Evolutionary conservation across 2,113 vertebrate species (phyloP), one percentile per base, ranked within the genome.

Genomic region (Agapornis roseicollis): DNA sequence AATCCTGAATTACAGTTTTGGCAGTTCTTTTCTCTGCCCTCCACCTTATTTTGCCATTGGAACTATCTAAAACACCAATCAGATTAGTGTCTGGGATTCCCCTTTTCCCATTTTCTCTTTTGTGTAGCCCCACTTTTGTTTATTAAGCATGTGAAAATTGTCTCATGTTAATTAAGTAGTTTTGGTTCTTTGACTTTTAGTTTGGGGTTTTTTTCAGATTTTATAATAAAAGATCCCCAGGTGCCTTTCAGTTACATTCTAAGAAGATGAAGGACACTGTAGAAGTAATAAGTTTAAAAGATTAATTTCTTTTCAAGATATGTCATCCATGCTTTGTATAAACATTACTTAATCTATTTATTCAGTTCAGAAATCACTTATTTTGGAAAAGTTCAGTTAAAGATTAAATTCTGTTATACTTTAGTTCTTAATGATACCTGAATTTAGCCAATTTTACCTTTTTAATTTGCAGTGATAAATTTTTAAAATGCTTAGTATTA

Each of bases 141-240:
- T 80, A 63, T 44, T 66, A 88, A 90, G 44, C 18, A 76, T 4
- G 53, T n/a, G 28, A 58, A 83, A 50, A 37, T 37, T 37, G 0
- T 49, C 37, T 60, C 25, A 20, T 37, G 39, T 63, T 82, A 19
- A 72, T 71, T 29, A 46, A 41, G 3, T 20, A 8, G 0, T 0
- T 11, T 10, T 42, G 3, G 10, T 50, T 4, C 6, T n/a, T 20
- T 6, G 2, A 1, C 0, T 6, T 39, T 37, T 33, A 5, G 3
- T 50, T 68, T 39, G 19, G 18, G 6, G 5, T 5, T 70, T 78
- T 47, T 47, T 63, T 14, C 24, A 66, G 2, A 41, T 60, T 72
- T 58, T n/a, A 77, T 12, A 10, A 24, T 58, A 25, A n/a, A 73
- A 60, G 22, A 24, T 77, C 70, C 35, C 5, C 15, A 77, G 2